phyloP scores from a whole-genome alignment of 1,140 invertebrate genomes.

The Drosophila miranda region DNA sequence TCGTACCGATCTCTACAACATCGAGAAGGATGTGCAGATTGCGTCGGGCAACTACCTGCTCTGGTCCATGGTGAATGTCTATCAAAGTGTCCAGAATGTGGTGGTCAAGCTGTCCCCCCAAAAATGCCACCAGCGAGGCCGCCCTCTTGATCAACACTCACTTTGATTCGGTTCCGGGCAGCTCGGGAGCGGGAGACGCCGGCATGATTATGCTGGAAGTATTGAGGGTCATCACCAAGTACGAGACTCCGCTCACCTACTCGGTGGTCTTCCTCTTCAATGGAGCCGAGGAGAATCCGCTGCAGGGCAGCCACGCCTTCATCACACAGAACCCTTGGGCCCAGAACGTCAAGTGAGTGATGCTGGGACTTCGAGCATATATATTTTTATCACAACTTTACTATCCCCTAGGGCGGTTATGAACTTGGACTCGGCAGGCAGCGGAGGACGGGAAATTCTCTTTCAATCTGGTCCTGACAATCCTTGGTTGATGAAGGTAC shows the following conservation, averaged over 20 bases:
- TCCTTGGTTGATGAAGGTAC: slow-evolving; percentile 92
- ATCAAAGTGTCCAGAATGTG: slow-evolving; percentile 89
- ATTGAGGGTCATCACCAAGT: slow-evolving; percentile 88
- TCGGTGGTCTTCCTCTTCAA: slow-evolving; percentile 94
- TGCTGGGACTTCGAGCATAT: too few relatives aligned
- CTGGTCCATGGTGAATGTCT: slow-evolving; percentile 90
- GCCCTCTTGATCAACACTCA: slow-evolving; percentile 96
- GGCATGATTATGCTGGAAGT: slow-evolving; percentile 96
- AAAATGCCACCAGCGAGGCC: slow-evolving; percentile 64
- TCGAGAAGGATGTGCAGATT: slow-evolving; percentile 82
- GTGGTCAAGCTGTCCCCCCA: slow-evolving; percentile 88
- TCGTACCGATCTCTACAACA: slow-evolving; percentile 63
- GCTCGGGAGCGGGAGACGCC: slow-evolving; percentile 93
- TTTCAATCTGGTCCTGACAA: slow-evolving; percentile 97
- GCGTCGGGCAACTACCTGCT: slow-evolving; percentile 90
- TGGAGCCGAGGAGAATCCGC: slow-evolving; percentile 95
- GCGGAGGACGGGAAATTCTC: slow-evolving; percentile 95
- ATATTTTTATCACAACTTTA: background rate
- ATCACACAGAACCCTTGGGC: slow-evolving; percentile 97
- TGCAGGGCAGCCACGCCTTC: slow-evolving; percentile 96
- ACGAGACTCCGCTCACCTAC: slow-evolving; percentile 85
- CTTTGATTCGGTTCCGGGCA: slow-evolving; percentile 94
- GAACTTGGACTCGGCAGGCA: slow-evolving; percentile 97
- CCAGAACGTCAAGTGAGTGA: slow-evolving; percentile 84
- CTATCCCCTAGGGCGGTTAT: slow-evolving; percentile 88